Conservation (phyloP, 2,113 vertebrate species). For the Meriones unguiculatus region DNA sequence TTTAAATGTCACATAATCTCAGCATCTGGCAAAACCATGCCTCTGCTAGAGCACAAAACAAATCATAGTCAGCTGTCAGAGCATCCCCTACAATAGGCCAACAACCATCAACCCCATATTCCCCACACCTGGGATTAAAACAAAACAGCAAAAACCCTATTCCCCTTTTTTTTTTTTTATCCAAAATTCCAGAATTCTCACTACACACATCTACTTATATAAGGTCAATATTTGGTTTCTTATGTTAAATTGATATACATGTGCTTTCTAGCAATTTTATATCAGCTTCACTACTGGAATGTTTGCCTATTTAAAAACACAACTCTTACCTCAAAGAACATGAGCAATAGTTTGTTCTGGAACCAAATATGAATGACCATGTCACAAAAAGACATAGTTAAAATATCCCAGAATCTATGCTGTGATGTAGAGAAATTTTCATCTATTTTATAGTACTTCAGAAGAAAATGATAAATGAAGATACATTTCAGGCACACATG, state of each 20-base stretch:
- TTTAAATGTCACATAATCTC: no score
- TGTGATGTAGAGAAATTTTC: not conserved
- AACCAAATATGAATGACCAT: no score
- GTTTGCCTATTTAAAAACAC: not conserved
- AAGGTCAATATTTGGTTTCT: not conserved
- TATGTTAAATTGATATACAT: not conserved
- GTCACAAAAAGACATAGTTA: not conserved
- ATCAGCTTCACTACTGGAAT: not conserved
- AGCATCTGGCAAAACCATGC: no score
- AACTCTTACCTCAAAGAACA: not conserved
- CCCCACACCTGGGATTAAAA: no score
- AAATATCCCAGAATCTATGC: not conserved
- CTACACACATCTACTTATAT: not conserved
- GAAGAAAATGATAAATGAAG: not conserved
- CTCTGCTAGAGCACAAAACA: no score
- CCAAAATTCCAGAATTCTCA: no score
- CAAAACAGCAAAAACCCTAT: no score
- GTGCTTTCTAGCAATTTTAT: not conserved
- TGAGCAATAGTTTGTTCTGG: not conserved
- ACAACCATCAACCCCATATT: no score
- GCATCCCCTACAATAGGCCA: no score
- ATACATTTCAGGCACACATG: not conserved
- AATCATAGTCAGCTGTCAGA: no score
- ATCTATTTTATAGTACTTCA: not conserved
- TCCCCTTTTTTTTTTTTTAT: no score